These are phyloP conservation scores for Sarcophaga bullata DNA, from an alignment of 1,140 invertebrate species.

Conservation along the genomic window DNA sequence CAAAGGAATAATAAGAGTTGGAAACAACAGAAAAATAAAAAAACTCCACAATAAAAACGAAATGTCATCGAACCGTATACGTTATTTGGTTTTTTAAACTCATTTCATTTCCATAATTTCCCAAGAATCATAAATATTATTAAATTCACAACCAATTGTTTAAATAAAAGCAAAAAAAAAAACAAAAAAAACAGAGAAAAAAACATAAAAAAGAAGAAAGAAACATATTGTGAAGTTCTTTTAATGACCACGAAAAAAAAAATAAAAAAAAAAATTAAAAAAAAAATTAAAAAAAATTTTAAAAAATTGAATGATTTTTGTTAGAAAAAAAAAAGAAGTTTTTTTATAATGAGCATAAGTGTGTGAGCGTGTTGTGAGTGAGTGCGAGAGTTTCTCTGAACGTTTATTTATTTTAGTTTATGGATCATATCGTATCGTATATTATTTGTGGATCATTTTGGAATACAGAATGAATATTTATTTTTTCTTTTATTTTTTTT, in stretches of 20 bases:
- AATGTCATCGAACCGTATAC: slow-evolving; percentile 18
- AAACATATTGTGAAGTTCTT: background rate
- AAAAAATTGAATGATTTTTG: slow-evolving; percentile 21
- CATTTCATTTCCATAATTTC: slow-evolving; percentile 16
- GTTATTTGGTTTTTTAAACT: background rate
- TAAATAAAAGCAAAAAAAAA: background rate
- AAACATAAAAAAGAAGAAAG: background rate
- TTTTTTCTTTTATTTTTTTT: too few relatives aligned
- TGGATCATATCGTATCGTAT: background rate
- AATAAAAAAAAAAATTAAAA: background rate
- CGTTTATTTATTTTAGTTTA: slow-evolving; percentile 15
- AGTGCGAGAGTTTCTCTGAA: too few relatives aligned
- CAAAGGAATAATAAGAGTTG: too few relatives aligned
- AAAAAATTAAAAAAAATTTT: too few relatives aligned
- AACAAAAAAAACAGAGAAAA: background rate
- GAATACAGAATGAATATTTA: too few relatives aligned
- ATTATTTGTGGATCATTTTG: background rate
- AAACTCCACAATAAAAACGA: background rate
- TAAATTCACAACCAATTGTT: background rate
- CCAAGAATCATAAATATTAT: background rate
- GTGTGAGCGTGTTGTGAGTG: background rate
- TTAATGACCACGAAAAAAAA: background rate
- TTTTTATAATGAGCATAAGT: background rate
- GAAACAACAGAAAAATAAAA: too few relatives aligned
- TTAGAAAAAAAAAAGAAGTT: background rate